phyloP scores from a whole-genome alignment of 1,140 invertebrate species.

The Stegodyphus mimosarum region DNA sequence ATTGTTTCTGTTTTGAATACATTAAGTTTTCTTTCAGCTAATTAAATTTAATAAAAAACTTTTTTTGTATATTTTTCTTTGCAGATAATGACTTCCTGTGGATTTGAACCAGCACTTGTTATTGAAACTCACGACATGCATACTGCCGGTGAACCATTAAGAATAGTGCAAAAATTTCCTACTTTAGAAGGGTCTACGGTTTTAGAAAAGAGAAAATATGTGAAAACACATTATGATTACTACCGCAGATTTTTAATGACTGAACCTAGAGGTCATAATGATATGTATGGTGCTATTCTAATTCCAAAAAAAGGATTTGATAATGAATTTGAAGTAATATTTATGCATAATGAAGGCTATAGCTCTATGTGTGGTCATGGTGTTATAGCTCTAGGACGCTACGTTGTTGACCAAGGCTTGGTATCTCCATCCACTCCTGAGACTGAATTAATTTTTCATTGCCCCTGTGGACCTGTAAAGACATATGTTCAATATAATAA shows the following conservation, averaged over 20 bases:
- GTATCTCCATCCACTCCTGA: slow-evolving; percentile 25
- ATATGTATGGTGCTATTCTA: slow-evolving; percentile 57
- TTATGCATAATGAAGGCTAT: slow-evolving; percentile 53
- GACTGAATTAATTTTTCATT: slow-evolving; percentile 37
- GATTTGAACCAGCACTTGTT: neutral
- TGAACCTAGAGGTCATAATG: slow-evolving; percentile 51
- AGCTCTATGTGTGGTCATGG: slow-evolving; percentile 57
- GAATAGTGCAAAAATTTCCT: slow-evolving; percentile 36
- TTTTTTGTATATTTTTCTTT: no score
- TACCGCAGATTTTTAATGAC: slow-evolving; percentile 45
- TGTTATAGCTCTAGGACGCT: slow-evolving; percentile 49
- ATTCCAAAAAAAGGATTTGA: neutral
- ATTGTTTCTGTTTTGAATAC: no score
- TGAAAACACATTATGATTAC: neutral
- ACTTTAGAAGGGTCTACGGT: slow-evolving; percentile 18
- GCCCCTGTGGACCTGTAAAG: slow-evolving; percentile 44
- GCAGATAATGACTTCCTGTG: neutral
- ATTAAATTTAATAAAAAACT: no score
- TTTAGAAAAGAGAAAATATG: slow-evolving; percentile 45
- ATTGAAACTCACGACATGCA: slow-evolving; percentile 48
- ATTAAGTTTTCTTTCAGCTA: no score
- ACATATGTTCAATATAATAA: slow-evolving; percentile 29
- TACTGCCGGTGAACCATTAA: slow-evolving; percentile 47
- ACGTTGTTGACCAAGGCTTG: slow-evolving; percentile 39
- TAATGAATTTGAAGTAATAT: slow-evolving; percentile 28